A percentile compares a stretch with the other conserved stretches of the same genome.
Conservation (phyloP, 2,113 vertebrate species). For the Sander vitreus region DNA sequence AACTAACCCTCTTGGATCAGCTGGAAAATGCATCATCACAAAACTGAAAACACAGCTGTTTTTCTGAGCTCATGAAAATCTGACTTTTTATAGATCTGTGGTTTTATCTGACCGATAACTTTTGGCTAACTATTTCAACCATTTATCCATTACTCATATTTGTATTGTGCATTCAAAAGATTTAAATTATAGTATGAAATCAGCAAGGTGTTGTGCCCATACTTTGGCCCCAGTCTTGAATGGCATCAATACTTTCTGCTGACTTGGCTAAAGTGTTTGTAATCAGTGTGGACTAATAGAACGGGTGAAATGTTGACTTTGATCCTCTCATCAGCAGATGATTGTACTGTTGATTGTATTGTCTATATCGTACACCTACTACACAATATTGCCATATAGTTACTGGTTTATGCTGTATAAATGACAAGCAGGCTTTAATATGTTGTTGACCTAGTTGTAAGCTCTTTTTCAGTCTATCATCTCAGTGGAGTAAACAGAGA, state of each 20-base stretch:
- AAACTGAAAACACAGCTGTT: no score
- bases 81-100: no score
- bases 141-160: no score
- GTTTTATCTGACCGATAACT: no score
- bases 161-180: no score
- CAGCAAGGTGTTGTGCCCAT: no score
- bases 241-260: background rate
- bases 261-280: background rate
- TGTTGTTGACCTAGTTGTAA: background rate
- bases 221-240: no score
- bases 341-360: background rate
- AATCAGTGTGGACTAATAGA: background rate
- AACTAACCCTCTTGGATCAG: no score
- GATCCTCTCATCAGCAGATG: background rate
- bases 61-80: no score
- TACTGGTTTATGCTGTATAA: background rate
- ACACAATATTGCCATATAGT: background rate
- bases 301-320: background rate
- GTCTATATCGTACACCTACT: background rate
- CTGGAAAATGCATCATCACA: no score
- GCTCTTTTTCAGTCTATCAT: background rate
- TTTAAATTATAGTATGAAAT: no score
- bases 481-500: slow-evolving; percentile 35
- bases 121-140: no score
- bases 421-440: background rate